Evolutionary conservation across 2,113 vertebrate species (phyloP).

Genomic region (Mus spicilegus): DNA sequence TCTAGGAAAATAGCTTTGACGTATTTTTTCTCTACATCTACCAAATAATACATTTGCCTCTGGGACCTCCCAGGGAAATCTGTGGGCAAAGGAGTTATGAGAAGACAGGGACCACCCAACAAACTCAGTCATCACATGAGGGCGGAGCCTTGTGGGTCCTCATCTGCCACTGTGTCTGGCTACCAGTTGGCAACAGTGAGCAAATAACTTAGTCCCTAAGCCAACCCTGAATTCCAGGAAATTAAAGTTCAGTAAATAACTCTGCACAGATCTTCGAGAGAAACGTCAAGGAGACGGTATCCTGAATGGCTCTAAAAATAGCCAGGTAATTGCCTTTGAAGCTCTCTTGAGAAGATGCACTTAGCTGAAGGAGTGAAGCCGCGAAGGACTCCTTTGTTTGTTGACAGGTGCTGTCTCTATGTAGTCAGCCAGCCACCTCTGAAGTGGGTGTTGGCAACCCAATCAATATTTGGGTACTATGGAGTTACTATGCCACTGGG

Average conservation of each 20-base stretch:
- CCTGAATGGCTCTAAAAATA: conserved; percentile 79
- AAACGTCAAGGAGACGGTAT: background rate
- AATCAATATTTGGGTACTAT: conserved; percentile 85
- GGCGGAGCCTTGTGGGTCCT: conserved; percentile 11
- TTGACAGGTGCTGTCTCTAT: conserved; percentile 84
- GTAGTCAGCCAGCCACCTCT: conserved; percentile 54
- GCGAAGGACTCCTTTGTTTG: conserved; percentile 79
- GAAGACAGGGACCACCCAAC: conserved; percentile 79
- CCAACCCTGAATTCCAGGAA: conserved; percentile 71
- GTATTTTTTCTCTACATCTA: conserved; percentile 37
- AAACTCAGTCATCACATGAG: background rate
- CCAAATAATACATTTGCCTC: background rate
- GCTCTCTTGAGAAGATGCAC: conserved; percentile 76
- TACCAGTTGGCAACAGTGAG: conserved; percentile 76
- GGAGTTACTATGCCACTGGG: conserved; percentile 84
- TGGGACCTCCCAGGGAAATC: accelerated
- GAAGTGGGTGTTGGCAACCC: conserved; percentile 82
- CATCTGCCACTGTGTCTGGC: conserved; percentile 68
- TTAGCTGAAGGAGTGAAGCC: conserved; percentile 52
- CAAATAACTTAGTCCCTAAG: background rate
- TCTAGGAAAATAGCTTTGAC: background rate
- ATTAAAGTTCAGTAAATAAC: conserved; percentile 42
- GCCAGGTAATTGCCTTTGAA: conserved; percentile 69
- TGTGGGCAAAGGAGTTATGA: background rate
- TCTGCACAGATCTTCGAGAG: conserved; percentile 25